Conservation (phyloP, 1,140 invertebrate species). For the Pachyrhynchus sulphureomaculatus region DNA sequence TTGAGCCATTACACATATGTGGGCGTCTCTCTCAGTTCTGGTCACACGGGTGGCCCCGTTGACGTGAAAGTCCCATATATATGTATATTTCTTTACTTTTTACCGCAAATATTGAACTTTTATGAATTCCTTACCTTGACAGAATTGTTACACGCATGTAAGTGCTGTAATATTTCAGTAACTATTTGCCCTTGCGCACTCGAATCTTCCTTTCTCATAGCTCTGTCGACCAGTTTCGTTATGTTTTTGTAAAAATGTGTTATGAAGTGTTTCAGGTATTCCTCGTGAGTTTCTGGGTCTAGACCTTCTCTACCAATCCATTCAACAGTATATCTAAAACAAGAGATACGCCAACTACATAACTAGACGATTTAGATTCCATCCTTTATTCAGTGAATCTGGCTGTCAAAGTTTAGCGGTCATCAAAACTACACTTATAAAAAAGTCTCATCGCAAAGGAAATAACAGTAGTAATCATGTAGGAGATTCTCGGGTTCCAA, state of each 20-base stretch:
- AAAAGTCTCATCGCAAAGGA: too few relatives aligned
- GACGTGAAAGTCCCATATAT: too few relatives aligned
- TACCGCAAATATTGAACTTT: too few relatives aligned
- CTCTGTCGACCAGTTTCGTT: constrained; percentile 86
- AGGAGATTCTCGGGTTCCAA: too few relatives aligned
- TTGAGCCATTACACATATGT: too few relatives aligned
- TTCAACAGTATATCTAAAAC: constrained; percentile 85
- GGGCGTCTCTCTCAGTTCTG: too few relatives aligned
- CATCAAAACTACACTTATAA: too few relatives aligned
- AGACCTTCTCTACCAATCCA: constrained; percentile 96
- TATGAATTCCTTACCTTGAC: constrained; percentile 64
- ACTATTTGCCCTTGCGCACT: constrained; percentile 92
- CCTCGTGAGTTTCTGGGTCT: constrained; percentile 87
- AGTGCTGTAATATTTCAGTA: constrained; percentile 94
- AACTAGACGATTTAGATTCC: background rate
- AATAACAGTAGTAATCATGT: too few relatives aligned
- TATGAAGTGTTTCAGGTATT: constrained; percentile 95
- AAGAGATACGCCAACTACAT: background rate
- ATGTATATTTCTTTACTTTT: too few relatives aligned
- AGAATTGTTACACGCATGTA: constrained; percentile 96
- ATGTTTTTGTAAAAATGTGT: constrained; percentile 95
- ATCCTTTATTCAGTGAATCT: background rate
- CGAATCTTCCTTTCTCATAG: constrained; percentile 93
- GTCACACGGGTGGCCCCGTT: too few relatives aligned
- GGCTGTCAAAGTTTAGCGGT: too few relatives aligned